Base-by-base conservation (phyloP, 2,797 vertebrate genomes). In the Leucoraja ocellata region DNA sequence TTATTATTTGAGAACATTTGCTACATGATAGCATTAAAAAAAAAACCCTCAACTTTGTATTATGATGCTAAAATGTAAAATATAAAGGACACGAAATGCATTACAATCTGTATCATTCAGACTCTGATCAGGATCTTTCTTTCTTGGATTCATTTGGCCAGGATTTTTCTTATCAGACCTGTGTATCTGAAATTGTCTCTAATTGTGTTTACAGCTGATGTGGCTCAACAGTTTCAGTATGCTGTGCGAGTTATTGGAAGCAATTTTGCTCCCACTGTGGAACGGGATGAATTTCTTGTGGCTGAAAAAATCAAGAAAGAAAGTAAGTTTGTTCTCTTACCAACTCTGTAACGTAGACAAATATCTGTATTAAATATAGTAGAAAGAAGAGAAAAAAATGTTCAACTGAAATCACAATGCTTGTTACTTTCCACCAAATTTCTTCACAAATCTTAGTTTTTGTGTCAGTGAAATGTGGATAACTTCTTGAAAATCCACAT, bases 241-340 rank as follows among this genome's bases (percentile, higher is more conserved):
- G 98, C 99, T 0, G 98, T 99, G 65, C 96, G 99, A 93, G 98
- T 99, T 94, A 98, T 99, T 58, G 99, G 99, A 95, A 99, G 99
- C 94, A 99, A 99, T 96, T 99, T 99, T 93, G 98, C 98, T 63
- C 98, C 99, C 78, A 99, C 98, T 0, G 98, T 99, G 61, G 99
- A 99, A 93, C 96, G 98, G 91, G 99, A 99, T 93, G 99, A 99
- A 96, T 99, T 99, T 95, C 97, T 99, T 94, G 99, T 99, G 90
- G 98, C 98, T 0, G 99, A 99, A 96, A 99, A 99, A 95, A 99
- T 99, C 95, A 99, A 99, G 96, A 99, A 99, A 96, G 99, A 99
- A 94, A 93, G 99, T 99, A 96, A 95, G 98, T 97, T 81, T 7
- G 0, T 28, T 93, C 94, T 93, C 93, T 95, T 93, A 7, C 77